phyloP scores from a whole-genome alignment of 2,797 vertebrate species.

The Rhabdophis nuchalis region DNA sequence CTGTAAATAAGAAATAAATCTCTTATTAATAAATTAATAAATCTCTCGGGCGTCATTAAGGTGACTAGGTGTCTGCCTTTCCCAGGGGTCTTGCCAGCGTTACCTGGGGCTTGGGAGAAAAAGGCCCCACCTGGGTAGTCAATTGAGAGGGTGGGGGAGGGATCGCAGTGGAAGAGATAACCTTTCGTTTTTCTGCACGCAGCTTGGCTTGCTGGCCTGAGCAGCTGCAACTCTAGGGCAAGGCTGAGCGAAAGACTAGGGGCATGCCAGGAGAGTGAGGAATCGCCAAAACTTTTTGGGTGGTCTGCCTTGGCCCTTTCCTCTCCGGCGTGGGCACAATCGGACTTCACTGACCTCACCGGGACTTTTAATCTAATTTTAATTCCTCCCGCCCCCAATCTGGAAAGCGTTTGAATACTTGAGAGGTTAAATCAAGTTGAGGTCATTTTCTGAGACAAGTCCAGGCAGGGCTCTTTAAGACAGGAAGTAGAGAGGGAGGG shows the following conservation, averaged over 20 bases:
- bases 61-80: neutral
- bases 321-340: neutral
- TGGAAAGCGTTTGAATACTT: neutral
- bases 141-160: neutral
- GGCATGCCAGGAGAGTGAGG: neutral
- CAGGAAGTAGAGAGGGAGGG: neutral
- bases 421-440: neutral
- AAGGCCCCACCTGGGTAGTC: neutral
- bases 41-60: neutral
- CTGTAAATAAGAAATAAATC: too few relatives aligned
- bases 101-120: neutral
- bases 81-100: neutral
- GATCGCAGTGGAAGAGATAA: neutral
- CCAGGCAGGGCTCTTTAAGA: neutral
- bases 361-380: neutral
- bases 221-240: neutral
- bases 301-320: neutral
- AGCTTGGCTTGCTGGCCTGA: neutral
- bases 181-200: neutral
- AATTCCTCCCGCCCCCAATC: neutral
- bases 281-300: neutral
- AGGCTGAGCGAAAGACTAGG: neutral
- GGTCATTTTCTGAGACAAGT: neutral
- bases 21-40: too few relatives aligned
- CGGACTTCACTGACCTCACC: neutral